Conservation (phyloP, 2,888 invertebrate genomes). For the Drosophila fungiperda region DNA sequence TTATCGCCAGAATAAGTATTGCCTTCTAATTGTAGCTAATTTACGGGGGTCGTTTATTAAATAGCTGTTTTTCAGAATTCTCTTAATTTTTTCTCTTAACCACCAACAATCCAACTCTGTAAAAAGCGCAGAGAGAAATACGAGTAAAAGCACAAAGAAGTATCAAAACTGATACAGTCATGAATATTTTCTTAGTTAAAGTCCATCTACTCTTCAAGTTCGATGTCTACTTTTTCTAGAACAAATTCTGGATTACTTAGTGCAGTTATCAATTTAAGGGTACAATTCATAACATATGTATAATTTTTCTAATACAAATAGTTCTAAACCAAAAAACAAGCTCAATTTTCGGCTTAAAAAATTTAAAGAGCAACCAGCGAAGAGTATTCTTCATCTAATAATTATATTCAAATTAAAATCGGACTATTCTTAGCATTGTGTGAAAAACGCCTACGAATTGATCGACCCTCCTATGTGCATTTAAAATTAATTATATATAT, state of each 20-base stretch:
- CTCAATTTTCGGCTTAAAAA: background rate
- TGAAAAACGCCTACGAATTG: background rate
- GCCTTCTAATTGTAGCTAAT: conserved; percentile 10
- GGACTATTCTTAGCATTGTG: background rate
- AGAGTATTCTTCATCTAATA: background rate
- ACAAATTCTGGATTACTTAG: background rate
- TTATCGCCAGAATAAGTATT: conserved; percentile 8
- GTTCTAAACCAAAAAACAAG: background rate
- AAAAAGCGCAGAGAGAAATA: background rate
- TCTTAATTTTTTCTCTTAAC: background rate
- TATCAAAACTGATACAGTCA: background rate
- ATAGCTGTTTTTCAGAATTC: background rate
- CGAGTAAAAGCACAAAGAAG: background rate
- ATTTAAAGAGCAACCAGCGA: background rate
- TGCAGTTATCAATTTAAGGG: background rate
- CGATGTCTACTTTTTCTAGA: background rate
- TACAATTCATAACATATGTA: background rate
- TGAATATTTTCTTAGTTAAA: background rate
- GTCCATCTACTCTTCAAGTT: background rate
- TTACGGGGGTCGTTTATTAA: conserved; percentile 12
- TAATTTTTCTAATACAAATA: background rate
- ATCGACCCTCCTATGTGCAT: conserved; percentile 26
- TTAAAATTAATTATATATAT: conserved; percentile 41
- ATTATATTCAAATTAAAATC: background rate
- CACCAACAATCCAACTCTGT: background rate